A percentile compares a stretch with the other conserved stretches of the same genome.
Conservation (phyloP, 2,797 vertebrate species). For the Manis crassicaudata region DNA sequence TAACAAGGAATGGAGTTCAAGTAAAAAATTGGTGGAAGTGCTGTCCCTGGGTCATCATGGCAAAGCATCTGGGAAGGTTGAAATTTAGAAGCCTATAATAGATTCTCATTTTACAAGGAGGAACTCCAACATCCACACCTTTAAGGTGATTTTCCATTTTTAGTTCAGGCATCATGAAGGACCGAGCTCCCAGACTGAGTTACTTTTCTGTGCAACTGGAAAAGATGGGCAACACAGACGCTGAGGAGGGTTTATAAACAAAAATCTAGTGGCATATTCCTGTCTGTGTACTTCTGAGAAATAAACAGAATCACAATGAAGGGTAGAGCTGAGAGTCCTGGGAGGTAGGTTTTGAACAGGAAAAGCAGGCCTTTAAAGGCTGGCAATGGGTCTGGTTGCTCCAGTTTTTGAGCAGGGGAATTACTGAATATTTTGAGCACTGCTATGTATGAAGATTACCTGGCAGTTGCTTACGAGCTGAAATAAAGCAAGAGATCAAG, state of each 20-base stretch:
- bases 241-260: background rate
- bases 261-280: background rate
- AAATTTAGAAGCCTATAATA: background rate
- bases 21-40: background rate
- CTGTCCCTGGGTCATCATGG: background rate
- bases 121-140: background rate
- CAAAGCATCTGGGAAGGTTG: background rate
- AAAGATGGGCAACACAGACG: background rate
- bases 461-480: conserved; percentile 54
- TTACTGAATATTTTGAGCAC: conserved; percentile 47
- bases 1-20: background rate
- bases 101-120: background rate
- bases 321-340: background rate
- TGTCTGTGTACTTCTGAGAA: background rate
- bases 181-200: background rate
- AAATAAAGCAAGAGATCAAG: conserved; percentile 42
- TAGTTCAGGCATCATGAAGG: background rate
- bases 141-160: background rate
- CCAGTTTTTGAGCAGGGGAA: background rate
- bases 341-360: conserved; percentile 9
- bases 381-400: conserved; percentile 42
- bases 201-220: background rate
- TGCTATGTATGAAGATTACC: conserved; percentile 55
- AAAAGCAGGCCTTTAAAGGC: background rate
- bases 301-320: background rate